Evolutionary conservation across 2,797 vertebrate species (phyloP).

Genomic region (Peromyscus melanophrys): DNA sequence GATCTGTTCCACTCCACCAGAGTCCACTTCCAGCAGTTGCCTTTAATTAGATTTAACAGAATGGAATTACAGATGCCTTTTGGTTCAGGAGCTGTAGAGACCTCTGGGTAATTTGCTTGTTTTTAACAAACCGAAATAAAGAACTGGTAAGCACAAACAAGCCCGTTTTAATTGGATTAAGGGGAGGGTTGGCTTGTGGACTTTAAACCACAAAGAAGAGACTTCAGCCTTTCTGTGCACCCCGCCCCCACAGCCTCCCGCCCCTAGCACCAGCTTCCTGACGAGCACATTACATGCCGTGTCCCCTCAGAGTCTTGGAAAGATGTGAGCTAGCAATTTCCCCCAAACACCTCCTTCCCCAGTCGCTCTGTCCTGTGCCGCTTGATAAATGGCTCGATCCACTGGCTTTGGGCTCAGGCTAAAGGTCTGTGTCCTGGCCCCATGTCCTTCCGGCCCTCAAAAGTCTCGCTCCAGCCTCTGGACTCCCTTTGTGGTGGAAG

Average conservation of each 20-base stretch:
- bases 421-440: background rate
- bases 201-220: background rate
- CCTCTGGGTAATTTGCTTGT: conserved; percentile 78
- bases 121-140: conserved; percentile 78
- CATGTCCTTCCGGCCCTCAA: background rate
- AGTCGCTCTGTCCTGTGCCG: accelerated
- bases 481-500: background rate
- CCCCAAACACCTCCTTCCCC: background rate
- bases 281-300: accelerated
- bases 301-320: background rate
- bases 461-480: background rate
- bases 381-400: background rate
- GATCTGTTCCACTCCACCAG: background rate
- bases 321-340: background rate
- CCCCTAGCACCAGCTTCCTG: background rate
- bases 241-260: background rate
- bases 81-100: conserved; percentile 70
- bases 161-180: conserved; percentile 79
- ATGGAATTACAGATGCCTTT: conserved; percentile 74
- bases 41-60: conserved; percentile 79
- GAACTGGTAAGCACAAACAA: conserved; percentile 76
- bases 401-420: background rate
- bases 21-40: conserved; percentile 22
- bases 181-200: conserved; percentile 25
- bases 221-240: conserved; percentile 25